Base-by-base conservation (phyloP, 2,888 invertebrate genomes). In the Pyrrhia umbra region DNA sequence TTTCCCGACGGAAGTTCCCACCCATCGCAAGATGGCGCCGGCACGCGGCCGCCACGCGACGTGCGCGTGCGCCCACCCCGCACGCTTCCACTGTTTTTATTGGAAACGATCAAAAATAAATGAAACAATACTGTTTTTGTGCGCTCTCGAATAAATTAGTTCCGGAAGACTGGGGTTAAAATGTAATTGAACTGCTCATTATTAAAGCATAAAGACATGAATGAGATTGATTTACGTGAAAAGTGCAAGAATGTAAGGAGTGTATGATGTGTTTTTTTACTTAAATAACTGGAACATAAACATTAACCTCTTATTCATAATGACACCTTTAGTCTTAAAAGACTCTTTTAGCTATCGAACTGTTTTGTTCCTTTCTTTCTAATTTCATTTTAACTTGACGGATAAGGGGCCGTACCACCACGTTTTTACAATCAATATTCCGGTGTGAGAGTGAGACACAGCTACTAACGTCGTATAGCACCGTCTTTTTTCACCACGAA, bases 151-250 rank as follows among this genome's bases (percentile, higher is more conserved):
- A 90, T 90, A 94, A 92, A 93, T 92, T 93, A 91, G 90, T 90
- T 86, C 81, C 88, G 86, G 84, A 81, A 82, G 77, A 85, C 82
- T 82, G 85, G 92, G 94, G 94, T 92, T 93, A 92, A 94, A 92
- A 86, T 80, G 90, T 90, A 89, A 93, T 94, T 94, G 93, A 94
- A 93, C 93, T 86, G 84, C 81, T 91, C 90, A 92, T 93, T 93
- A 93, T 84, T 88, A 83, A 87, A 84, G 85, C 85, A 88, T 88
- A 85, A 82, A 66, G 74, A 64, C 13, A 20, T 59, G 40, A 58
- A 42, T 23, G 55, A 21, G n/a, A 43, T 47, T 68, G 60, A 68
- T 68, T 61, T 62, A 34, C 18, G 42, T 30, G 16, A 25, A 39
- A 13, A 55, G 16, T 15, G 18, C n/a, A 18, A 9, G 9, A 10